Percentiles rank a stretch among this genome's conserved stretches.
phyloP scores from a whole-genome alignment of 2,888 invertebrate genomes.

The Volucella inflata region DNA sequence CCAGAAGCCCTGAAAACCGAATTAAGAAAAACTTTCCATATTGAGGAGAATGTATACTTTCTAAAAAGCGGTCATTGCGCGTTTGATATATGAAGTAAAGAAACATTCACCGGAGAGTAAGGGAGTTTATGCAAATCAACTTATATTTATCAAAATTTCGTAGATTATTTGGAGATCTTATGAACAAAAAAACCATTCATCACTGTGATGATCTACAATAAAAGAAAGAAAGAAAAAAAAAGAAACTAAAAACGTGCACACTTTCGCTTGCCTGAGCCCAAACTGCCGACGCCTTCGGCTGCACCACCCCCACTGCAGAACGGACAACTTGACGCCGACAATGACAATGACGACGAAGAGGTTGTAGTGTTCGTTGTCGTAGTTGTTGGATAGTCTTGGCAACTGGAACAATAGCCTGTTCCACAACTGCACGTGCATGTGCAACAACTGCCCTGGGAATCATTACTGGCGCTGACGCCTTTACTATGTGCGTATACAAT shows the following conservation, averaged over 20 bases:
- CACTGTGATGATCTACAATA: slow-evolving; percentile 46
- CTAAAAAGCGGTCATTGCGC: no score
- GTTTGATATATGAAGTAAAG: no score
- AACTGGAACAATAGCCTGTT: slow-evolving; percentile 80
- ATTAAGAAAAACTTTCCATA: no score
- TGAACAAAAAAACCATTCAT: slow-evolving; percentile 58
- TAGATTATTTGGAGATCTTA: no score
- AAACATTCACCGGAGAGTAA: no score
- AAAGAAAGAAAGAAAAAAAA: slow-evolving; percentile 71
- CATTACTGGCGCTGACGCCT: slow-evolving; percentile 85
- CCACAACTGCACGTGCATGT: slow-evolving; percentile 79
- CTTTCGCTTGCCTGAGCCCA: slow-evolving; percentile 80
- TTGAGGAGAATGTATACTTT: no score
- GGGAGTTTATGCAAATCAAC: no score
- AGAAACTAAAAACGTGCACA: slow-evolving; percentile 77
- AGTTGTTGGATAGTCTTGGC: slow-evolving; percentile 79
- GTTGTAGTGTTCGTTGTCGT: slow-evolving; percentile 79
- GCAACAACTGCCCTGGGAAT: slow-evolving; percentile 76
- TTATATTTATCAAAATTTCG: no score
- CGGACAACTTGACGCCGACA: slow-evolving; percentile 78
- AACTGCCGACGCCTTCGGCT: slow-evolving; percentile 64
- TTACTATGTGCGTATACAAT: slow-evolving; percentile 84
- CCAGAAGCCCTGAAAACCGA: no score
- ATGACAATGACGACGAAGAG: slow-evolving; percentile 76
- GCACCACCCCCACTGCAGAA: slow-evolving; percentile 77